A percentile compares a stretch with the other conserved stretches of the same genome.
phyloP scores from a whole-genome alignment of 2,797 vertebrate species.

The Xenops minutus region DNA sequence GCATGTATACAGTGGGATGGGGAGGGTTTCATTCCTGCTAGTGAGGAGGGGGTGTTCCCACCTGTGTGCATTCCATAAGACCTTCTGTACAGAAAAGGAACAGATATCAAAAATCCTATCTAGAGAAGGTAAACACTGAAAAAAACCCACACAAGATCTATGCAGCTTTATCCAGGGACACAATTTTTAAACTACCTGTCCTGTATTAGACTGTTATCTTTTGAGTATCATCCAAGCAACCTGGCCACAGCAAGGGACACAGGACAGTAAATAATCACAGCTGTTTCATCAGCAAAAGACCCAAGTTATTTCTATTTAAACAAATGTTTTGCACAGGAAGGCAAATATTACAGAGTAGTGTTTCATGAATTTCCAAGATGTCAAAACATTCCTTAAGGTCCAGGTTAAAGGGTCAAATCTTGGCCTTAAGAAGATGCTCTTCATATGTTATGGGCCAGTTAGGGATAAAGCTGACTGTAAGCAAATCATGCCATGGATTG shows the following conservation, averaged over 20 bases:
- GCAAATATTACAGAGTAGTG: background rate
- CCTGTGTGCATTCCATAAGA: background rate
- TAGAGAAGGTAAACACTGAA: background rate
- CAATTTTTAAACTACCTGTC: background rate
- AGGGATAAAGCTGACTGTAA: background rate
- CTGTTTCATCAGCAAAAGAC: background rate
- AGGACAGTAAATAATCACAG: background rate
- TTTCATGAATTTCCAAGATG: background rate
- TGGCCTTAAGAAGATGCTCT: background rate
- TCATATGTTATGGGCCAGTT: background rate
- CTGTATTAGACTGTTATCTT: background rate
- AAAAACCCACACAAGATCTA: background rate
- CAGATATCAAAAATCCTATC: background rate
- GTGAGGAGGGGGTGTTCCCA: background rate
- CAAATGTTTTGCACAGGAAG: background rate
- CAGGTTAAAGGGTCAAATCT: background rate
- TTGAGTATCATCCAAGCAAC: background rate
- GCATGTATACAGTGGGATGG: background rate
- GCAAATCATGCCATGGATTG: background rate
- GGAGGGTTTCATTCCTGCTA: background rate
- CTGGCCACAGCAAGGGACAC: fast-evolving
- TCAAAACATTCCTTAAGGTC: background rate
- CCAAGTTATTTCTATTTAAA: background rate
- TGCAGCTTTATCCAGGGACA: background rate
- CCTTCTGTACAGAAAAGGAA: background rate